Conservation (phyloP, 2,888 invertebrate species). For the Gnatocerus cornutus region DNA sequence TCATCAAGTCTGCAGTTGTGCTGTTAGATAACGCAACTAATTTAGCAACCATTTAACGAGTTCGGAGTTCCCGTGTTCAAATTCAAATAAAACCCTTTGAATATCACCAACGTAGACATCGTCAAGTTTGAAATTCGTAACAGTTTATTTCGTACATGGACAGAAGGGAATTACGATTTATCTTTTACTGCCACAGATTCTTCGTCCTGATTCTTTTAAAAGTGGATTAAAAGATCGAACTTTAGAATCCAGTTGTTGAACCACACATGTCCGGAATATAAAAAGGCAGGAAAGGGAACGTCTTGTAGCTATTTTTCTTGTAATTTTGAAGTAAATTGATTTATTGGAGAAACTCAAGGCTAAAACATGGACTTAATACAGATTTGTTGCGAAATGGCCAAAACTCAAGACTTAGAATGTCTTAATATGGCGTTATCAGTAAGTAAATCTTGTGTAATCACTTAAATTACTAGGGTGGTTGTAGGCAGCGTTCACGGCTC, state of each 20-base stretch:
- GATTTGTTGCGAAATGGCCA: slow-evolving; percentile 17
- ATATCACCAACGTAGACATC: neutral
- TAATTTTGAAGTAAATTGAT: neutral
- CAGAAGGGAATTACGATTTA: no score
- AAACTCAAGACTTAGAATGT: slow-evolving; percentile 32
- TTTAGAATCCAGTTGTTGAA: no score
- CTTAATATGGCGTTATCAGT: slow-evolving; percentile 48
- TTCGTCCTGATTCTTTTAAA: no score
- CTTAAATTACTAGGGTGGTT: slow-evolving; percentile 43
- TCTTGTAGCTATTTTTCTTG: no score
- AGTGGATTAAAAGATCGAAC: no score
- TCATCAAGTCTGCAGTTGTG: slow-evolving; percentile 10
- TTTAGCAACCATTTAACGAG: slow-evolving; percentile 6
- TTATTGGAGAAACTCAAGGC: neutral
- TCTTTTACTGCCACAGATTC: no score
- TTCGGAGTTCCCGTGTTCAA: neutral
- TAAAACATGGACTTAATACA: neutral
- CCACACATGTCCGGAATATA: no score
- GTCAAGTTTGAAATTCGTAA: neutral
- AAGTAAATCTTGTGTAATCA: slow-evolving; percentile 49
- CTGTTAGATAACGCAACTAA: slow-evolving; percentile 15
- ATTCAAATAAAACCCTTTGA: neutral
- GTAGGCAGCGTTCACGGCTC: slow-evolving; percentile 35
- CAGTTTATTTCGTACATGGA: no score
- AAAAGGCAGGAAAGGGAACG: no score